Conservation (phyloP, 2,113 vertebrate genomes). For the Bujurquina vittata region DNA sequence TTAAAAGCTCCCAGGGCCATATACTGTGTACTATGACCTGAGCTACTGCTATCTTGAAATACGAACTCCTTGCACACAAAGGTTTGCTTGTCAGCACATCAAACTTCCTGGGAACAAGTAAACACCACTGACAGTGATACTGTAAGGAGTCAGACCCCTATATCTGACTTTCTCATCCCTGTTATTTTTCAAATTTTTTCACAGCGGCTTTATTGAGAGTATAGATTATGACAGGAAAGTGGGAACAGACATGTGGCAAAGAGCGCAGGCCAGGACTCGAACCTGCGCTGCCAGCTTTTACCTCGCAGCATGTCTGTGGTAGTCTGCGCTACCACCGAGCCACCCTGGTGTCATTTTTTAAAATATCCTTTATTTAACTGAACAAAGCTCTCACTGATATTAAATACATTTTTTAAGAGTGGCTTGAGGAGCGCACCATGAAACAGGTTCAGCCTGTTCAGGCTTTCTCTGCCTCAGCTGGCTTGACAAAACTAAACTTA, state of each 20-base stretch:
- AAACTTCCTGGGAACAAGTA: background rate
- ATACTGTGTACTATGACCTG: slow-evolving; percentile 42
- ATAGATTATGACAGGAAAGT: too few relatives aligned
- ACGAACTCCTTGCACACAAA: background rate
- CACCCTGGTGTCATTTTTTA: too few relatives aligned
- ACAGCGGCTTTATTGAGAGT: too few relatives aligned
- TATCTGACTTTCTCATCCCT: background rate
- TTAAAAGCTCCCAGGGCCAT: background rate
- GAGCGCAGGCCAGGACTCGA: too few relatives aligned
- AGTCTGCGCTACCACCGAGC: too few relatives aligned
- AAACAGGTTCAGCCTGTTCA: background rate
- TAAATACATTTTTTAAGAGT: background rate
- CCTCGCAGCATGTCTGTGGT: too few relatives aligned
- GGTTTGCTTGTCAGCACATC: background rate
- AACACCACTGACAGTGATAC: background rate
- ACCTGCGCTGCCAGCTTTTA: too few relatives aligned
- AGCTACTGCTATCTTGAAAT: background rate
- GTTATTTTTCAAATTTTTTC: background rate
- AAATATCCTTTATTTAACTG: background rate
- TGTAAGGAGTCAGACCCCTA: background rate
- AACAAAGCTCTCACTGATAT: background rate
- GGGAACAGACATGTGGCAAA: too few relatives aligned
- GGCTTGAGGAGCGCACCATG: background rate
- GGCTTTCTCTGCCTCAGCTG: background rate
- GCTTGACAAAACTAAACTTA: background rate